Conservation (phyloP, 2,113 vertebrate species). For the Argyrosomus japonicus region DNA sequence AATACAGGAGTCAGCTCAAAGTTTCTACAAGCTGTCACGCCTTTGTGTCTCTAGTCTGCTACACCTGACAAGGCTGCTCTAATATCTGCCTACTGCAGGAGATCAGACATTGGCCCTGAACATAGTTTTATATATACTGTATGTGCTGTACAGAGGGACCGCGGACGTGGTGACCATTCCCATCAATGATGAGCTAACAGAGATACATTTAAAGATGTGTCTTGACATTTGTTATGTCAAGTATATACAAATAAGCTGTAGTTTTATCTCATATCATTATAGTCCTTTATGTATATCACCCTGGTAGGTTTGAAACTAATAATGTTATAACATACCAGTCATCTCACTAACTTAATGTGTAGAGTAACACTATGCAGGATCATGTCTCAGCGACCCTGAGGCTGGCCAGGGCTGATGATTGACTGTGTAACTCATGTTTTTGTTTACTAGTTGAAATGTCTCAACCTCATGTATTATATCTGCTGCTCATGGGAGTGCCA, state of each 20-base stretch:
- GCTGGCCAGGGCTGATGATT: slow-evolving; percentile 12
- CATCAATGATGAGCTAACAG: slow-evolving; percentile 27
- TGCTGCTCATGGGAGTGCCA: slow-evolving; percentile 37
- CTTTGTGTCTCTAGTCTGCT: slow-evolving; percentile 35
- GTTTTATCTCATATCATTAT: slow-evolving; percentile 39
- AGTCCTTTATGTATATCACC: slow-evolving; percentile 30
- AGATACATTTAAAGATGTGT: neutral
- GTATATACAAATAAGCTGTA: slow-evolving; percentile 30
- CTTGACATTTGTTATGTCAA: slow-evolving; percentile 20
- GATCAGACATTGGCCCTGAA: slow-evolving; percentile 40
- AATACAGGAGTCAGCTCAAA: slow-evolving; percentile 43
- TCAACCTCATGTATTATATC: slow-evolving; percentile 37
- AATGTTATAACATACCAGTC: slow-evolving; percentile 17
- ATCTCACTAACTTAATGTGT: slow-evolving; percentile 36
- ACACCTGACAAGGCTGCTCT: slow-evolving; percentile 40
- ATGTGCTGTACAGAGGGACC: slow-evolving; percentile 41
- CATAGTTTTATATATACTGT: slow-evolving; percentile 40
- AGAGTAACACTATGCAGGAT: slow-evolving; percentile 56
- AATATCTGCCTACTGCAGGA: slow-evolving; percentile 39
- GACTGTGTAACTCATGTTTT: slow-evolving; percentile 10
- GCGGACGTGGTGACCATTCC: slow-evolving; percentile 10
- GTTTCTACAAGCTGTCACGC: slow-evolving; percentile 29
- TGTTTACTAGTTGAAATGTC: slow-evolving; percentile 22
- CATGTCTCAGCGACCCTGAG: slow-evolving; percentile 20
- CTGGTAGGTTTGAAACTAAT: slow-evolving; percentile 38